These are phyloP conservation scores for Macrotis lagotis DNA, from an alignment of 2,113 vertebrate genomes.

Conservation along the genomic window DNA sequence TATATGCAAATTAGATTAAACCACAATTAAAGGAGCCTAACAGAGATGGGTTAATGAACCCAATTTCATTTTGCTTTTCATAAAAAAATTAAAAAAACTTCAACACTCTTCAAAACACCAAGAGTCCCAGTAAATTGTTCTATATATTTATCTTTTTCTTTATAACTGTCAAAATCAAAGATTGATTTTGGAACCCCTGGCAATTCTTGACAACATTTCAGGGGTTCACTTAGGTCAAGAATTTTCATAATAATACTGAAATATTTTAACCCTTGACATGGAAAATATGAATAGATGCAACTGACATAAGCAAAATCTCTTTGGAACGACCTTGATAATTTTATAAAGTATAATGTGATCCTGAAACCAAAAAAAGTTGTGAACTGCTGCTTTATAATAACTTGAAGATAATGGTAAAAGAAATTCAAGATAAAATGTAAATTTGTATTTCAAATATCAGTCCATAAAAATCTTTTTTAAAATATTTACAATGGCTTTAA, in stretches of 20 bases:
- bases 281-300: not conserved
- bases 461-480: not conserved
- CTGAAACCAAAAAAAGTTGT: not conserved
- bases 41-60: constrained; percentile 68
- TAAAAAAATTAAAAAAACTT: constrained; percentile 64
- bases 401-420: not conserved
- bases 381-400: not conserved
- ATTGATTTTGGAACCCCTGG: not conserved
- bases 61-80: constrained; percentile 74
- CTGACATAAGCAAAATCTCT: not conserved
- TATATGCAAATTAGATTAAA: constrained; percentile 79
- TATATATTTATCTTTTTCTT: not conserved
- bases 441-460: not conserved
- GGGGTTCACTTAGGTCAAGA: not conserved
- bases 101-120: constrained; percentile 49
- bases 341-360: not conserved
- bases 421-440: not conserved
- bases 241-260: not conserved
- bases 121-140: constrained; percentile 10
- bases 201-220: not conserved
- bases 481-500: not conserved
- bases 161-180: not conserved
- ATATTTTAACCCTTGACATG: not conserved
- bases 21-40: constrained; percentile 76
- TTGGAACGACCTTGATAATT: not conserved